A percentile compares a stretch with the other conserved stretches of the same genome.
These are phyloP conservation scores for Parauchenoglanis punctatus DNA, from an alignment of 2,797 vertebrate genomes.

Conservation along the genomic window DNA sequence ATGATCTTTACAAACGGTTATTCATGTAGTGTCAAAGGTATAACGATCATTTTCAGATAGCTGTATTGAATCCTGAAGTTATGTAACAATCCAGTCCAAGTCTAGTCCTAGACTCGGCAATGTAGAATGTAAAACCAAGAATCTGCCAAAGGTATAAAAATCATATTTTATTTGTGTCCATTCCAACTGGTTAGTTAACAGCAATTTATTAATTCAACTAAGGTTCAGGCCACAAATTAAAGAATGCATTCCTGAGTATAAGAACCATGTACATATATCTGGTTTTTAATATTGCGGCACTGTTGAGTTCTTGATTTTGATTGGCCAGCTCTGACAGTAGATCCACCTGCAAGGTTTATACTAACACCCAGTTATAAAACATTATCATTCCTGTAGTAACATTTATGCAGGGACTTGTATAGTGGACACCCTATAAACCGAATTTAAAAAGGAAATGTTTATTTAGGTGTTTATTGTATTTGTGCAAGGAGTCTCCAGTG, in stretches of 20 bases:
- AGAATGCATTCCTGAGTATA: not conserved
- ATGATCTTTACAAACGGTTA: not conserved
- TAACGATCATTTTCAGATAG: not conserved
- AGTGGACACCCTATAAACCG: not conserved
- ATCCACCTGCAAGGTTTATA: not conserved
- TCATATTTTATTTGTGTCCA: not conserved
- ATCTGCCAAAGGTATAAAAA: too few species aligned
- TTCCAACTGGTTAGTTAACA: not conserved
- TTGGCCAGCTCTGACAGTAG: not conserved
- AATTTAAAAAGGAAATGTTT: not conserved
- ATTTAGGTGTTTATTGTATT: not conserved
- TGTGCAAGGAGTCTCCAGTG: not conserved
- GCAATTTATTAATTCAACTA: not conserved
- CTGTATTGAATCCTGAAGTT: not conserved
- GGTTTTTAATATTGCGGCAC: not conserved
- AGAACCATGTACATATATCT: not conserved
- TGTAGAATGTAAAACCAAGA: not conserved
- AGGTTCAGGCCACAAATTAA: not conserved
- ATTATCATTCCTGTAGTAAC: not conserved
- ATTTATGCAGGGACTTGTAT: not conserved
- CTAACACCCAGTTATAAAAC: not conserved
- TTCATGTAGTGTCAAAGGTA: not conserved
- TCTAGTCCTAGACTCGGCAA: not conserved
- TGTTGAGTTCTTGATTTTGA: not conserved
- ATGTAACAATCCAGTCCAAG: not conserved